Base-by-base conservation (phyloP, 1,140 invertebrate genomes). In the Temnothorax curvispinosus region DNA sequence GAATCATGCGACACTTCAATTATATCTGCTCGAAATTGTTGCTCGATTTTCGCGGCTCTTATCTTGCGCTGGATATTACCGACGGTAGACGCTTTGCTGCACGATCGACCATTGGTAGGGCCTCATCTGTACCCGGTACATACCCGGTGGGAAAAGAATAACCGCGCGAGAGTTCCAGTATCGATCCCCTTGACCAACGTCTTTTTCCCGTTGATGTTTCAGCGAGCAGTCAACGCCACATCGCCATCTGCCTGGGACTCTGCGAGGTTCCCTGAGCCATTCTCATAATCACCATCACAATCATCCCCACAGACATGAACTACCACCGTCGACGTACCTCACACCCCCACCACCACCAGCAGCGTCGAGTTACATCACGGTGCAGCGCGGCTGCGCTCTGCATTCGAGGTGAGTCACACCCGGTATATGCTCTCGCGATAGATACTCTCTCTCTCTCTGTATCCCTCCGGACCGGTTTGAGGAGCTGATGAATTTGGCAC, bases 221-320 rank as follows among this genome's bases (percentile, higher is more conserved):
- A 94, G 93, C 87, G 93, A 94, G 86, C 92, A 91, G 50, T 87
- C 91, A 64, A 89, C 91, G 87, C 85, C 91, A 18, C 93, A 91
- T 88, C 90, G 91, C 89, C 93, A 94, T 89, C 92, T 92, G 80
- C 86, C 92, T 71, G 93, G 91, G 32, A 91, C 85, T 86, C 85
- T 93, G 62, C 91, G 91, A 78, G 91, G 78, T 82, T 92, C 91
- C 38, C 69, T 90, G 89, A 93, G 87, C 75, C 85, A 92, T 47
- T 86, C 92, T 38, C 91, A 90, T 67, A 84, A 88, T 75, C 89
- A 90, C 38, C 75, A 74, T 2, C 90, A 90, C 71, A 80, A 87
- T 50, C 88, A 89, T 56, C 67, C 74, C 32, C 87, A 89, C n/a
- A 90, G 85, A 78, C 88, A 93, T 56, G 87, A 86, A 62, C 82